Base-by-base conservation (phyloP, 2,888 invertebrate genomes). In the Seira ritae region DNA sequence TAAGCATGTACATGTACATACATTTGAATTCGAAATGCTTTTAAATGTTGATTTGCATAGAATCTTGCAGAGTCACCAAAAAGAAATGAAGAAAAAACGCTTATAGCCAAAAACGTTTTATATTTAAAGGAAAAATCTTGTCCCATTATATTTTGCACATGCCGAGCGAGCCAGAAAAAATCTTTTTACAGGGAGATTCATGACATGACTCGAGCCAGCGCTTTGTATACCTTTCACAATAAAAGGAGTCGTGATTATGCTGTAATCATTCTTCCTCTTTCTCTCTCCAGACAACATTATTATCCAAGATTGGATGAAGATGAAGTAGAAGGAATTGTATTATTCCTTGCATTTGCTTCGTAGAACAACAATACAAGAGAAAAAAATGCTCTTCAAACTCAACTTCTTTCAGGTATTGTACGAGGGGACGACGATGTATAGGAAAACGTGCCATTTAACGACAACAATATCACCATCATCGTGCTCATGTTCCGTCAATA, bases 91-190 rank as follows among this genome's bases (percentile, higher is more conserved):
- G 31, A 69, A 55, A 62, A 70, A 70, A 22, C 65, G 50, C 65
- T 74, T 24, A 55, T 67, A 67, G 81, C 67, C 68, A 82, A 31
- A 20, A 37, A 22, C 17, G n/a, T n/a, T n/a, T 12, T 42, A 42
- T 42, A 42, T 12, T 42, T 42, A 70, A 73, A 42, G 71, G 60
- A 70, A 72, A 74, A 82, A 80, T 84, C 85, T 84, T 82, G 84
- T 84, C 84, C 86, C 77, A 86, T 86, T 84, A 86, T 42, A 42
- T 86, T 86, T 86, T 84, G 84, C 86, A 84, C 60, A 60, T 77
- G 55, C 60, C 68, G 10, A n/a, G n/a, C n/a, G 20, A 31, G 65
- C 31, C 62, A 12, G 1, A 19, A 4, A 55, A 22, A 22, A 23
- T n/a, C 20, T 23, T 55, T 17, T 69, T 69, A 15, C 10, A 1